Conservation (phyloP, 1,140 invertebrate species). For the Drosophila mauritiana region DNA sequence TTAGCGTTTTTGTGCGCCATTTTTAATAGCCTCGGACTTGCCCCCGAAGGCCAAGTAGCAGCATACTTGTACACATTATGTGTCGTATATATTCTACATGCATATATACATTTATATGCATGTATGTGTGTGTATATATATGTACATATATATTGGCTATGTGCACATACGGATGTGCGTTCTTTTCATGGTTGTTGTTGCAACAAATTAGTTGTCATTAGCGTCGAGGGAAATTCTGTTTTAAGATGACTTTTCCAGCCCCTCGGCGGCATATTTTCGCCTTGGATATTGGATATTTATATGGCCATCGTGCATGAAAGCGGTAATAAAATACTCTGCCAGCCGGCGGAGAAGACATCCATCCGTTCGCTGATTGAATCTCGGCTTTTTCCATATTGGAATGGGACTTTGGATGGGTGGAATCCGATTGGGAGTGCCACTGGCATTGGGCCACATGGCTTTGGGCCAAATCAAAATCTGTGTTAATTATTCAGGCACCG, state of each 20-base stretch:
- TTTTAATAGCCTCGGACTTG: constrained; percentile 77
- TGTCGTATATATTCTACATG: constrained; percentile 12
- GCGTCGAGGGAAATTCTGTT: constrained; percentile 79
- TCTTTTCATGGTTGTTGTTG: constrained; percentile 16
- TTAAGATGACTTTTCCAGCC: constrained; percentile 68
- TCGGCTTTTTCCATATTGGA: constrained; percentile 1
- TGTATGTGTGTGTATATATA: not conserved
- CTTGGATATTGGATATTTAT: constrained; percentile 41
- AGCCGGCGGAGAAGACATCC: not conserved
- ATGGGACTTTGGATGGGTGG: not conserved
- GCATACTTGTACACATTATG: constrained; percentile 39
- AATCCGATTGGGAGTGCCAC: not conserved
- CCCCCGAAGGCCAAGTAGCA: constrained; percentile 55
- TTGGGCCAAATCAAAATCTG: constrained; percentile 55
- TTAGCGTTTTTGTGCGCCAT: constrained; percentile 75
- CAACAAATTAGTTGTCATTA: constrained; percentile 80
- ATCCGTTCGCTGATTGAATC: constrained; percentile 34
- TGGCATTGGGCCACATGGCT: not conserved
- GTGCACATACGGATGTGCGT: constrained; percentile 8
- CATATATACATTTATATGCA: not conserved
- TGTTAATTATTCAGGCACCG: constrained; percentile 71
- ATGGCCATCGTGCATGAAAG: constrained; percentile 19
- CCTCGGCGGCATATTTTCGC: constrained; percentile 40
- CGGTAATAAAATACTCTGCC: constrained; percentile 38
- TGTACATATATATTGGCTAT: not conserved